phyloP scores from a whole-genome alignment of 2,888 invertebrate genomes.

The Bruchidius siliquastri region DNA sequence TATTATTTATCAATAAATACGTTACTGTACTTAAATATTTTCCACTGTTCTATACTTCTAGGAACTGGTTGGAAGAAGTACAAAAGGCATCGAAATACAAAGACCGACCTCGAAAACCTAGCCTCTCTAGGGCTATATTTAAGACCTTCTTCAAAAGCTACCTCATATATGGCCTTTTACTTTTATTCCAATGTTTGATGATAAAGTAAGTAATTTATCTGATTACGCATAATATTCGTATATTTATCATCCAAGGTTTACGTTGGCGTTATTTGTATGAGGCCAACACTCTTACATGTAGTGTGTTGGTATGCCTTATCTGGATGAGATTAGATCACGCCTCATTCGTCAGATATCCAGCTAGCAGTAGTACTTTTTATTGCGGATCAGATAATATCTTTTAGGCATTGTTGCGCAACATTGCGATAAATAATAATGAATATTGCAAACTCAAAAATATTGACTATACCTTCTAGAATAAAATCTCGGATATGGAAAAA shows the following conservation, averaged over 20 bases:
- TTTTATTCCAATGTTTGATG: slow-evolving; percentile 54
- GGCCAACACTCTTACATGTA: background rate
- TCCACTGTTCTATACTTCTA: no score
- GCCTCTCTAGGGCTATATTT: slow-evolving; percentile 55
- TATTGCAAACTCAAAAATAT: no score
- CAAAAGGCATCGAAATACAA: slow-evolving; percentile 50
- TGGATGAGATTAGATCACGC: no score
- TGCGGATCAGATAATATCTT: no score
- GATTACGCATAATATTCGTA: background rate
- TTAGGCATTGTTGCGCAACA: no score
- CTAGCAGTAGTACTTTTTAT: no score
- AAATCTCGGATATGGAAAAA: no score
- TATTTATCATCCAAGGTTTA: background rate
- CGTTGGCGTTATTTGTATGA: background rate
- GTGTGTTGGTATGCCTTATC: background rate
- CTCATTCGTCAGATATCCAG: no score
- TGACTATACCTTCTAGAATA: no score
- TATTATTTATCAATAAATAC: no score
- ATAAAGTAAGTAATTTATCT: slow-evolving; percentile 50
- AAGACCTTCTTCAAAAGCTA: slow-evolving; percentile 59
- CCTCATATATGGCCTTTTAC: slow-evolving; percentile 55
- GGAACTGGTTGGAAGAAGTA: slow-evolving; percentile 53
- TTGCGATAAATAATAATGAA: no score
- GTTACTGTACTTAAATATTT: no score
- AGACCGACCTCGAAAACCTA: slow-evolving; percentile 53